Base-by-base conservation (phyloP, 2,113 vertebrate genomes). In the Tetrao urogallus region DNA sequence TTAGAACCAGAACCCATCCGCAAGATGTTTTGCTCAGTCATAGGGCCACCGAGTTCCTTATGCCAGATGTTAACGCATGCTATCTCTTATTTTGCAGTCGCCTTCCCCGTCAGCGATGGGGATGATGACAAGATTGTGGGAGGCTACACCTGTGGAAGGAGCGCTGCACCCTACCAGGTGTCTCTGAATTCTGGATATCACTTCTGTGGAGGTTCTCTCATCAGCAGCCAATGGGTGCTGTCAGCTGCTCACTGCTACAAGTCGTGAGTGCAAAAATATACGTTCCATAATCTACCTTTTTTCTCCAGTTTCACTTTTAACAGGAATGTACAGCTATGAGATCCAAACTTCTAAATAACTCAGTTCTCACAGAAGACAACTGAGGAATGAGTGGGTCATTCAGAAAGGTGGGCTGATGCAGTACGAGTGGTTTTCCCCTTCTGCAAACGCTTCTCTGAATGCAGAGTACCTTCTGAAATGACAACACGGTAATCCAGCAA, bases 231-330 rank as follows among this genome's bases (percentile, higher is more conserved):
- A 66, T 99, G 98, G 98, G 98, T 98, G 8, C 3, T 98, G 86
- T 98, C 98, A 27, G 98, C 98, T 89, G 98, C 98, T 96, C 98
- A 98, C 95, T 98, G 98, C 95, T 98, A 98, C 96, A 90, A 98
- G 91, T 96, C 75, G 98, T 98, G 94, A 98, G 98, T 96, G 43
- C 1, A 64, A 77, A 79, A 13, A 43, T 19, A 24, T 6, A 6
- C 10, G 3, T 27, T 67, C 79, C 6, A 0, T 24, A 38, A 34
- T 3, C 30, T 11, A 1, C 57, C 60, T n/a, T 58, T 85, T 27
- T 28, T 40, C 45, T 58, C 12, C 63, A 45, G 17, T 36, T n/a
- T 88, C 42, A 7, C 52, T 60, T 75, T 61, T 19, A 75, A 63
- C 71, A 67, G 66, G 27, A 45, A 34, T 67, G 40, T 66, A n/a